Evolutionary conservation across 2,113 vertebrate genomes (phyloP), one percentile per base, ranked within the genome.

Genomic region (Anseranas semipalmata): DNA sequence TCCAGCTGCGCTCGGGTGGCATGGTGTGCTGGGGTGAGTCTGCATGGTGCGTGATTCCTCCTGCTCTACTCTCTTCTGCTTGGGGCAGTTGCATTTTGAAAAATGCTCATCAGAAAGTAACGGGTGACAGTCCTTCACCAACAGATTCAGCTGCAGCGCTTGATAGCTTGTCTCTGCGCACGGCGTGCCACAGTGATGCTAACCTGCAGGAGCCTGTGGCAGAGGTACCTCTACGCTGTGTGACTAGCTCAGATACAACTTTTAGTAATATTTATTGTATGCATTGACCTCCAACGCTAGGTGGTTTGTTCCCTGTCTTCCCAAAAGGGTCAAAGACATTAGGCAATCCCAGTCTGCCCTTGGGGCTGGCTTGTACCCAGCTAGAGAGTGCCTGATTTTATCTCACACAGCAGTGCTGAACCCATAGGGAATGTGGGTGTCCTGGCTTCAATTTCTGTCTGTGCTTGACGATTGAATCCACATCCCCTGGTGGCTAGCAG

Each of bases 41-140:
- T 0, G 4, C 48, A 3, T n/a, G 32, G 28, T 50, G 25, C 0
- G 0, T 4, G 35, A 17, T 43, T 70, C 35, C 43, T 76, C 27
- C 12, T 53, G n/a, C 21, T 70, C 45, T 80, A 25, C 15, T 3
- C 67, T 85, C n/a, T 32, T 13, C 43, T 67, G 32, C 5, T 3
- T 70, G 55, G 35, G 10, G 16, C 10, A 43, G 24, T 21, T 0
- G 0, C 10, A 30, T 66, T 84, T 63, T 75, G 73, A 33, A 74
- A 77, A 84, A 67, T 5, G 4, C 25, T 77, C 2, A 1, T 55
- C 41, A 63, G 35, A 85, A 87, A 33, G 18, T 22, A 56, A 48
- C 5, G 9, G 15, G 10, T 43, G 14, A 12, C 19, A 18, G 22
- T 66, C 25, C 62, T 72, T 56, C 25, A 15, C 15, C 15, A 55